These are phyloP conservation scores for Diprion similis DNA, from an alignment of 1,140 invertebrate genomes.

Conservation along the genomic window DNA sequence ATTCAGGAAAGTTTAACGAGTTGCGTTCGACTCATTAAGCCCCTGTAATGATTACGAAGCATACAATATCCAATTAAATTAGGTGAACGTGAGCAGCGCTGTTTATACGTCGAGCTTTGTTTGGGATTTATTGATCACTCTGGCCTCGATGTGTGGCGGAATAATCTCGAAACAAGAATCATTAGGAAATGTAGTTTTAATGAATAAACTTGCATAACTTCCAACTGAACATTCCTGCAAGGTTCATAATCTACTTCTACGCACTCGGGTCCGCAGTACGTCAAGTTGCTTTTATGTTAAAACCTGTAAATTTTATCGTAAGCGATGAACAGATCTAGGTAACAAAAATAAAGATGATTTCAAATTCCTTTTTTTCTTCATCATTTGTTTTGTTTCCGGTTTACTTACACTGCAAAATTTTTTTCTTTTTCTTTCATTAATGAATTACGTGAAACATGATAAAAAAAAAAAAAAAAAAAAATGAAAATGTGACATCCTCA, in stretches of 20 bases:
- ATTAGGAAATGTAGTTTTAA: slow-evolving; percentile 3
- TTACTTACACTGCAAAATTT: background rate
- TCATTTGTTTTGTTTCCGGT: background rate
- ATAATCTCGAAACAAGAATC: background rate
- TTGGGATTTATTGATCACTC: background rate
- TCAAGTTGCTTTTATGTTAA: background rate
- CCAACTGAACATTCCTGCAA: background rate
- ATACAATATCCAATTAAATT: no score
- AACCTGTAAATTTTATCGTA: background rate
- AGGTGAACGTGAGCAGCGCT: no score
- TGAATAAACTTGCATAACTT: background rate
- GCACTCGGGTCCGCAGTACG: background rate
- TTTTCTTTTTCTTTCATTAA: background rate
- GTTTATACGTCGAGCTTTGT: no score
- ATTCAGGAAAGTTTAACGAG: no score
- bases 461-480: background rate
- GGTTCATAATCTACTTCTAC: background rate
- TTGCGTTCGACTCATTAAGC: no score
- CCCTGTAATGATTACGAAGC: no score
- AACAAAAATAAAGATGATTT: background rate
- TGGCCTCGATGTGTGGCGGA: background rate
- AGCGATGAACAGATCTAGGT: background rate
- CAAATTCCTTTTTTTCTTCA: background rate
- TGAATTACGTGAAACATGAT: background rate
- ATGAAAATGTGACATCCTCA: background rate